Evolutionary conservation across 2,888 invertebrate genomes (phyloP).

Genomic region (Drosophila testacea): DNA sequence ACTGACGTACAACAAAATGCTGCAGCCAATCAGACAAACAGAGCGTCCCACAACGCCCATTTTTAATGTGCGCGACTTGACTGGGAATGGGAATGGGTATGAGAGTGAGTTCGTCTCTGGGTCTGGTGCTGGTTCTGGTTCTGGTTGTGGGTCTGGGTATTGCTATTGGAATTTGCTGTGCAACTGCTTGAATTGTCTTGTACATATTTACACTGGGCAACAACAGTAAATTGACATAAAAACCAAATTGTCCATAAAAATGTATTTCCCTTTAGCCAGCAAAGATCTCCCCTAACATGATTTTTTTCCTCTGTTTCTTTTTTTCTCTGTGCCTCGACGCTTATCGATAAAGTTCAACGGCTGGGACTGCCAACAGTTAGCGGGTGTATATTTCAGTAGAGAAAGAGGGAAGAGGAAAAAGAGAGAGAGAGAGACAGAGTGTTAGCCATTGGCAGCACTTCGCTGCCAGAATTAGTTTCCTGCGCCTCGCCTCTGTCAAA

Average conservation of each 20-base stretch:
- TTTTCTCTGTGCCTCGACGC: conserved; percentile 45
- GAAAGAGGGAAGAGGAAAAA: neutral
- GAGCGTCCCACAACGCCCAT: conserved; percentile 70
- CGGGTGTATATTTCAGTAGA: neutral
- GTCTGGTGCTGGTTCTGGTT: conserved; percentile 30
- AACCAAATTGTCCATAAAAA: conserved; percentile 81
- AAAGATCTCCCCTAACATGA: conserved; percentile 58
- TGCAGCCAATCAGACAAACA: conserved; percentile 69
- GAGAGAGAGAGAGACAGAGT: too few species aligned
- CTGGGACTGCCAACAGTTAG: conserved; percentile 29
- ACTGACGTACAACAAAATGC: conserved; percentile 38
- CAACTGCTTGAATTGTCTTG: conserved; percentile 78
- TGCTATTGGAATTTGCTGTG: conserved; percentile 57
- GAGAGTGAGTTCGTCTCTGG: neutral
- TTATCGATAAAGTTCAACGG: conserved; percentile 78
- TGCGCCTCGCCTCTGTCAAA: conserved; percentile 29
- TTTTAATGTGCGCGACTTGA: conserved; percentile 61
- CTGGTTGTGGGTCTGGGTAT: conserved; percentile 33
- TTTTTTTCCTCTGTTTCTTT: conserved; percentile 17
- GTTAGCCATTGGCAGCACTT: conserved; percentile 57
- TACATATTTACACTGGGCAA: conserved; percentile 73
- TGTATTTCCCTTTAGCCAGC: conserved; percentile 77
- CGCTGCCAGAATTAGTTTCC: conserved; percentile 73
- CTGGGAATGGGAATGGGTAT: conserved; percentile 1
- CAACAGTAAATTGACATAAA: conserved; percentile 80